phyloP scores from a whole-genome alignment of 2,113 vertebrate species.

The Lepidothrix coronata region DNA sequence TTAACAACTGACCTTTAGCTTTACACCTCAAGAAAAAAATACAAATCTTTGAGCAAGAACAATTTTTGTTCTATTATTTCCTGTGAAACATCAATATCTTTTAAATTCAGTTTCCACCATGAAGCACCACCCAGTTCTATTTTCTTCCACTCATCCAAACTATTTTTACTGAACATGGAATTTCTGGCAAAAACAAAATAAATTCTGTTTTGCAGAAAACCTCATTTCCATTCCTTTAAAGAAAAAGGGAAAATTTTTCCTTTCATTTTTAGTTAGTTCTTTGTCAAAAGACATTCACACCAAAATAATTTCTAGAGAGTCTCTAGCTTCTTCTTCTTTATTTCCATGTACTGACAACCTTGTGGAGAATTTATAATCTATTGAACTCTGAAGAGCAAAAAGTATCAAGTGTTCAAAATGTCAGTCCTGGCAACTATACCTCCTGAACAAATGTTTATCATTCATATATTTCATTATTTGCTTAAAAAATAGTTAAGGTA shows the following conservation, averaged over 20 bases:
- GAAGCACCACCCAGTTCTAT: not conserved
- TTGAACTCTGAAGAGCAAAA: not conserved
- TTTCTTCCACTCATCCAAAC: not conserved
- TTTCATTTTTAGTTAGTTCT: not conserved
- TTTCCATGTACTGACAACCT: not conserved
- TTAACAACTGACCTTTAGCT: not conserved
- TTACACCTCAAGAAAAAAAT: not conserved
- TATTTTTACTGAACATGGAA: not conserved
- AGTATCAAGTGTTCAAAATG: not conserved
- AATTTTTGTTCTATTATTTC: not conserved
- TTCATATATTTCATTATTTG: not conserved
- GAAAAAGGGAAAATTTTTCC: not conserved
- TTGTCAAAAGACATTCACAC: not conserved
- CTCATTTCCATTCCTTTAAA: accelerated
- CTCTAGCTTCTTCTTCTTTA: not conserved
- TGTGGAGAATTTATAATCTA: not conserved
- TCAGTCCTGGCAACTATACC: not conserved
- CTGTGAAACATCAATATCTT: not conserved
- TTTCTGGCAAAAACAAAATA: not conserved
- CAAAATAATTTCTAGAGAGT: not conserved
- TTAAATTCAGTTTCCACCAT: not conserved
- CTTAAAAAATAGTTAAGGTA: not conserved
- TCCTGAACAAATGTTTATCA: not conserved
- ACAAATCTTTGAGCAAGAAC: not conserved
- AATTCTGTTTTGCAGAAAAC: not conserved